Evolutionary conservation across 1,140 invertebrate genomes (phyloP).

Genomic region (Saccostrea echinata): DNA sequence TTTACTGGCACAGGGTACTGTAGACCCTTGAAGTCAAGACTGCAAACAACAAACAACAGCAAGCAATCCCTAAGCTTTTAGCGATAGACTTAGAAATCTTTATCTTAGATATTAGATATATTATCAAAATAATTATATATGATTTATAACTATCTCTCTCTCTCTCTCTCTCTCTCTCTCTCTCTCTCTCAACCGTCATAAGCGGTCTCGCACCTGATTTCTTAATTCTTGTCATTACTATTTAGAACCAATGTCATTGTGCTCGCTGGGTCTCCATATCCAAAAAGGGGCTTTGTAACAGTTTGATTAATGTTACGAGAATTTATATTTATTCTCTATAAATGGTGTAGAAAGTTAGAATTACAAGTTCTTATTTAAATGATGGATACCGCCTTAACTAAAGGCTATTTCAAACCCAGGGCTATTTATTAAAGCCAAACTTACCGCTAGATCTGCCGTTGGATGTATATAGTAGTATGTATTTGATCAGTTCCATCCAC

Average conservation of each 20-base stretch:
- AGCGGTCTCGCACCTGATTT: slow-evolving; percentile 53
- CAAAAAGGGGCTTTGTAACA: too few relatives aligned
- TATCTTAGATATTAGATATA: too few relatives aligned
- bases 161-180: too few relatives aligned
- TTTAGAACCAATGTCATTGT: slow-evolving; percentile 35
- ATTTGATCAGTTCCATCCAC: slow-evolving; percentile 40
- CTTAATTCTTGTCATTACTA: slow-evolving; percentile 19
- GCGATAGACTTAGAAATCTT: too few relatives aligned
- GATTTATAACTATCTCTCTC: too few relatives aligned
- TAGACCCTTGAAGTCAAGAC: slow-evolving; percentile 15
- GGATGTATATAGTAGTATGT: slow-evolving; percentile 53
- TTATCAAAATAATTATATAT: too few relatives aligned
- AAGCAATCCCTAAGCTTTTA: slow-evolving; percentile 42
- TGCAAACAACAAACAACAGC: slow-evolving; percentile 13
- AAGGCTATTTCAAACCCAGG: too few relatives aligned
- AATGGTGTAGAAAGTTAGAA: too few relatives aligned
- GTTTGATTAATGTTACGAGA: too few relatives aligned
- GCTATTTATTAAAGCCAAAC: neutral
- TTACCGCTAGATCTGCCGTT: slow-evolving; percentile 54
- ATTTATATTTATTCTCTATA: too few relatives aligned
- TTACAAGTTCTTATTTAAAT: too few relatives aligned
- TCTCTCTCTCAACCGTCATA: slow-evolving; percentile 51
- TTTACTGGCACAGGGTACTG: slow-evolving; percentile 24
- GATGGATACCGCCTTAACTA: too few relatives aligned
- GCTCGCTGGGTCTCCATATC: slow-evolving; percentile 52